phyloP scores from a whole-genome alignment of 2,113 vertebrate species.

The Tragelaphus scriptus region DNA sequence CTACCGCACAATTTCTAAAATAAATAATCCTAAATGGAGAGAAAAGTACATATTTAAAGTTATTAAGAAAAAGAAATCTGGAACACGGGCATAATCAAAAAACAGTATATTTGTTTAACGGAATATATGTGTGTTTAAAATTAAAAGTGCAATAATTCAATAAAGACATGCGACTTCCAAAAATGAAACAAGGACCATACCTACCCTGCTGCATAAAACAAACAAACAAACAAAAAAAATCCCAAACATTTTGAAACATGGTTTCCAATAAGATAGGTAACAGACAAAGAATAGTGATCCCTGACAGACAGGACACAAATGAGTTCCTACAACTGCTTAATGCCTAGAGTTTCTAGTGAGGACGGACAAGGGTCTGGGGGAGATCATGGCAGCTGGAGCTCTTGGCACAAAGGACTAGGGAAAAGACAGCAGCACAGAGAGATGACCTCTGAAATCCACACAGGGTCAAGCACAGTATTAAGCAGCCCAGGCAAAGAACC shows the following conservation, averaged over 20 bases:
- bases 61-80: slow-evolving; percentile 5
- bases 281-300: not conserved
- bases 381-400: not conserved
- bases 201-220: not conserved
- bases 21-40: not conserved
- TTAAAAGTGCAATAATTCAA: not conserved
- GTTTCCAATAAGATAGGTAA: not conserved
- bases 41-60: not conserved
- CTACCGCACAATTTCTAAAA: not conserved
- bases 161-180: not conserved
- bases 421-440: not conserved
- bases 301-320: not conserved
- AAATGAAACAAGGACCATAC: not conserved
- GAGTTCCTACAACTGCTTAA: not conserved
- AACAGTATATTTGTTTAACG: not conserved
- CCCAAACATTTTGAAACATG: not conserved
- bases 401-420: not conserved
- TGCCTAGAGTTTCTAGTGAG: not conserved
- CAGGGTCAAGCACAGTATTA: not conserved
- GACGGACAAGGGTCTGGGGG: not conserved
- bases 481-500: not conserved
- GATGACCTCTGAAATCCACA: not conserved
- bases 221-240: not conserved
- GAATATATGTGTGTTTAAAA: not conserved
- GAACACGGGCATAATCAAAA: not conserved